Evolutionary conservation across 2,797 vertebrate genomes (phyloP), one percentile per base, ranked within the genome.

Genomic region (Periparus ater): DNA sequence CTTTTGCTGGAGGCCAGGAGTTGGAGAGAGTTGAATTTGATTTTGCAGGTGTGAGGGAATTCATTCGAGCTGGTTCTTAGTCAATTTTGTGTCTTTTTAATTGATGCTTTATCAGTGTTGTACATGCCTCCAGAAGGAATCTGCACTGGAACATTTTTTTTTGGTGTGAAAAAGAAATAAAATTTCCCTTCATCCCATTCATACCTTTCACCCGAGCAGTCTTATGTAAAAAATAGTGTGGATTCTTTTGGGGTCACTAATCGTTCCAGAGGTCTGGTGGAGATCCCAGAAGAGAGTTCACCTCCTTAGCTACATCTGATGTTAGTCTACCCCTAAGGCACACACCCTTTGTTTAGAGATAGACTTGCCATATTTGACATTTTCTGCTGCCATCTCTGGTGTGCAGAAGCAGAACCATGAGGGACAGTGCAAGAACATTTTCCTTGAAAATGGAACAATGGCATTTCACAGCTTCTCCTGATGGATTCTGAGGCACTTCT

Each of bases 31-130:
- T 36, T 87, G 77, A 73, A 61, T 87, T 94, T 85, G 30, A 50
- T 87, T 91, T 85, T 94, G 47, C 60, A 90, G 65, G 63, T 89
- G 44, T 88, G 75, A 78, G 32, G 34, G 34, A 76, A 85, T 88
- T 91, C 61, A 76, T 86, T 63, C 0, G 1, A 66, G 30, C 44
- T 80, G 44, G 40, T 82, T 91, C 57, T 93, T 71, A 80, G 67
- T 80, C 34, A 81, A 60, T 89, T 88, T 72, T 84, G 30, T 88
- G 65, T 90, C 66, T 91, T 87, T 68, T 93, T 96, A 96, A 95
- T 68, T 83, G 87, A 70, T 67, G 29, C 57, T 95, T 91, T 92
- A 91, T 91, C 68, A 85, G 30, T 77, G 48, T 89, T 81, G 50
- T 92, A 71, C 77, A 62, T 73, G 23, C 61, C 57, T 61, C 66